Evolutionary conservation across 2,797 vertebrate genomes (phyloP).

Genomic region (Adrianichthys oophorus): DNA sequence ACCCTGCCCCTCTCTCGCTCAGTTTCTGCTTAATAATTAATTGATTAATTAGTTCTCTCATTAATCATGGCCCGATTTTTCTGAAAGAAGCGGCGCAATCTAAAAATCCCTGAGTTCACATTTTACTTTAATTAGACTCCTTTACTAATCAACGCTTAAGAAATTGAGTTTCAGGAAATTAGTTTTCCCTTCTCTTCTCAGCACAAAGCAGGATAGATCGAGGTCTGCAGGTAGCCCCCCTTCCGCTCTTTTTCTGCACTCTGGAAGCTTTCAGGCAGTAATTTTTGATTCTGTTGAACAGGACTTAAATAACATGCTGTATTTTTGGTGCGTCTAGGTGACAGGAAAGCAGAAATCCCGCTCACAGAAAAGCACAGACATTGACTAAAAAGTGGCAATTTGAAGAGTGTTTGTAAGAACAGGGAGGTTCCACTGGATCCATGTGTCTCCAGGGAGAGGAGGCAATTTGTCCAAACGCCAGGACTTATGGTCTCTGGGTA

Average conservation of each 20-base stretch:
- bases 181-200: conserved; percentile 66
- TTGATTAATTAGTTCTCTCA: conserved; percentile 84
- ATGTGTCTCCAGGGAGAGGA: conserved; percentile 58
- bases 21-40: conserved; percentile 84
- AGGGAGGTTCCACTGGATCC: conserved; percentile 54
- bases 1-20: conserved; percentile 68
- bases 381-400: conserved; percentile 69
- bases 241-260: conserved; percentile 38
- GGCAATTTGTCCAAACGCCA: conserved; percentile 75
- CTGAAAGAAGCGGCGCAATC: conserved; percentile 77
- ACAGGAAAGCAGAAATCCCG: conserved; percentile 37
- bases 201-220: conserved; percentile 74
- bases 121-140: conserved; percentile 82
- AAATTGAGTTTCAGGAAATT: conserved; percentile 81
- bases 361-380: conserved; percentile 48
- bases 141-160: conserved; percentile 82
- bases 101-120: conserved; percentile 80
- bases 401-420: conserved; percentile 55
- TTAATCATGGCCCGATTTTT: conserved; percentile 84
- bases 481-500: conserved; percentile 61
- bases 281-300: conserved; percentile 61
- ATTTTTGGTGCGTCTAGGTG: conserved; percentile 26
- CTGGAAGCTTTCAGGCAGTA: conserved; percentile 65
- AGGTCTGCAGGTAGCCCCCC: conserved; percentile 67
- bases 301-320: conserved; percentile 43